Percentiles rank a stretch among this genome's conserved stretches.
Conservation (phyloP, 2,113 vertebrate species). For the Phylloscopus whistleri region DNA sequence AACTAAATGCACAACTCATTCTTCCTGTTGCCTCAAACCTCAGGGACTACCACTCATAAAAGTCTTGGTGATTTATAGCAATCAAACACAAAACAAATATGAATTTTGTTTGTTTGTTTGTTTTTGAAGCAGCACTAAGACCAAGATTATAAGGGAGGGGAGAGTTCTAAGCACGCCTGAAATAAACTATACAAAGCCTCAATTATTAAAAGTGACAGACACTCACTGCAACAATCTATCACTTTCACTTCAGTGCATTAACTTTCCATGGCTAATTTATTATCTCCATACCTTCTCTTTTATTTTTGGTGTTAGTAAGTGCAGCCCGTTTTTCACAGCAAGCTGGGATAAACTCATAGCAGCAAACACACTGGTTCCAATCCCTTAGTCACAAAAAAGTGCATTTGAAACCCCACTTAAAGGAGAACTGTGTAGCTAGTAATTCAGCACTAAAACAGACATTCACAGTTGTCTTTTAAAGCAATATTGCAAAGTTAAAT, state of each 20-base stretch:
- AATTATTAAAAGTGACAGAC: background rate
- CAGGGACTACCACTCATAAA: background rate
- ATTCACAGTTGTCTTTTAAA: background rate
- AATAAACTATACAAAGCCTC: background rate
- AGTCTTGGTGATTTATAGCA: background rate
- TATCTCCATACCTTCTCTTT: background rate
- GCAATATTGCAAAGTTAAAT: background rate
- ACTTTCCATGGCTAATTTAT: background rate
- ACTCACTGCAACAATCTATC: background rate
- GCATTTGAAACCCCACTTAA: background rate
- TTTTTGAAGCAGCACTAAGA: background rate
- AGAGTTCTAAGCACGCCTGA: background rate
- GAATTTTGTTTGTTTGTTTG: background rate
- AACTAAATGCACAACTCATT: background rate
- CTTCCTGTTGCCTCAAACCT: background rate
- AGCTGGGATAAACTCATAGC: background rate
- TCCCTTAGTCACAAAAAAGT: background rate
- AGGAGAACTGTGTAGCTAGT: background rate
- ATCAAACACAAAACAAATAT: background rate
- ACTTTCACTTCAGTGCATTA: background rate
- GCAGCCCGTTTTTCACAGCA: background rate
- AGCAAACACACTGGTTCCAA: background rate
- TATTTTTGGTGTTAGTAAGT: background rate
- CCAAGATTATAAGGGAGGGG: background rate
- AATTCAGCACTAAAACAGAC: background rate